Conservation (phyloP, 2,888 invertebrate species). For the Heliothis peltigera region DNA sequence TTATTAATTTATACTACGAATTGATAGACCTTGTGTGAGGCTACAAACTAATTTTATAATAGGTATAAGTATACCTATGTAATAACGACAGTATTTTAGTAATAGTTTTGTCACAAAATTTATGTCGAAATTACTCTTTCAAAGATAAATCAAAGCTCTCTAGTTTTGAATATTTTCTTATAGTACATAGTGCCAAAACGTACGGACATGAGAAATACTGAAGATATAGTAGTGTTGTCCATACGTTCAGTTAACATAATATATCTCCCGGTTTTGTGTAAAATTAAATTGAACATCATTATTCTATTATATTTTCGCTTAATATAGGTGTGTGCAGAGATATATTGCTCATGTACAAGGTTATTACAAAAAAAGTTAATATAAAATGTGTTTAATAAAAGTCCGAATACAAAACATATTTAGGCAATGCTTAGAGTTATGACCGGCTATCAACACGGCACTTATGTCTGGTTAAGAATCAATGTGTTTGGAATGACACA, state of each 20-base stretch:
- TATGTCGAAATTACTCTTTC: conserved; percentile 59
- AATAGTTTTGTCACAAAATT: conserved; percentile 61
- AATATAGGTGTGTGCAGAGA: too few species aligned
- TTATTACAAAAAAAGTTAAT: too few species aligned
- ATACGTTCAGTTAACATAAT: not conserved
- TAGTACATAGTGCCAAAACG: conserved; percentile 72
- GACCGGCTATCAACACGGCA: not conserved
- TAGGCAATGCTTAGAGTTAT: too few species aligned
- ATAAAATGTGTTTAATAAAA: too few species aligned
- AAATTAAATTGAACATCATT: too few species aligned
- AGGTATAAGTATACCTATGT: conserved; percentile 53
- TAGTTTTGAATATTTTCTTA: conserved; percentile 60
- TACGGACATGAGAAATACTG: conserved; percentile 45
- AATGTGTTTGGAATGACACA: not conserved
- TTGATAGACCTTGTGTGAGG: conserved; percentile 40
- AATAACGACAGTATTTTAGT: conserved; percentile 63
- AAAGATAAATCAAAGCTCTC: conserved; percentile 59
- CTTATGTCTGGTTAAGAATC: not conserved
- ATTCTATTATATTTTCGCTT: too few species aligned
- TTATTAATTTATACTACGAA: conserved; percentile 27
- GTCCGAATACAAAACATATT: too few species aligned
- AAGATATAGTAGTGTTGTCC: conserved; percentile 16
- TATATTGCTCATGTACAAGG: too few species aligned
- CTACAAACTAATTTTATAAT: conserved; percentile 58
- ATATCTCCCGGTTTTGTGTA: too few species aligned